Evolutionary conservation across 2,888 invertebrate species (phyloP).

Genomic region (Tenodera sinensis): DNA sequence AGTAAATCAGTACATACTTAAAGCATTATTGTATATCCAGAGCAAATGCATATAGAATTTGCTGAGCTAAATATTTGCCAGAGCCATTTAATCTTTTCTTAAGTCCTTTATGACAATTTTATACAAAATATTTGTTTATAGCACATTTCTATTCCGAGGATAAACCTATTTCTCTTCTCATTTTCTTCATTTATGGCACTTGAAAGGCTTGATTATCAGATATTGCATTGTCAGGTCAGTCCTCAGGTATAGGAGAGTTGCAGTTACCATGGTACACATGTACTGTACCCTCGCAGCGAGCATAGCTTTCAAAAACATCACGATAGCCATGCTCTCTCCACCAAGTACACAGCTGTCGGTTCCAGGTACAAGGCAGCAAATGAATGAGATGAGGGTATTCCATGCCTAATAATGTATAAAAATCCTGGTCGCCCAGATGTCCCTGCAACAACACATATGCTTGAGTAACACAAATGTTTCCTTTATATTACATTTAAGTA

Average conservation of each 20-base stretch:
- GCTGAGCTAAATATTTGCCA: no score
- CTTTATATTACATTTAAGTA: neutral
- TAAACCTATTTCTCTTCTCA: neutral
- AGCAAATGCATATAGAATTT: no score
- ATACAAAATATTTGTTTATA: no score
- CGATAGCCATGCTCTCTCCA: conserved; percentile 73
- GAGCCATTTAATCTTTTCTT: no score
- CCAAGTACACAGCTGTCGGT: conserved; percentile 77
- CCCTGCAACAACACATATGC: conserved; percentile 45
- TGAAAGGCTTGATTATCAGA: neutral
- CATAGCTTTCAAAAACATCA: conserved; percentile 68
- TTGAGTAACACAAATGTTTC: neutral
- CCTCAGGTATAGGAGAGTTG: conserved; percentile 60
- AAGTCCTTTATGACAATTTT: no score
- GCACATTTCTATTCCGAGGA: neutral
- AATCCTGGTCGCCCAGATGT: conserved; percentile 80
- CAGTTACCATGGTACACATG: conserved; percentile 74
- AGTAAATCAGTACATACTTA: no score
- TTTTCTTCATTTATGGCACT: neutral
- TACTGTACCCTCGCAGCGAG: conserved; percentile 60
- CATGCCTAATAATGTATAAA: conserved; percentile 66
- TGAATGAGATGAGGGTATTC: conserved; percentile 69
- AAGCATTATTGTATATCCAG: no score
- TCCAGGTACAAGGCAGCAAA: conserved; percentile 73
- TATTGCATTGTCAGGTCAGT: neutral